These are phyloP conservation scores for Apoderus coryli DNA, from an alignment of 2,888 invertebrate species.

Conservation along the genomic window DNA sequence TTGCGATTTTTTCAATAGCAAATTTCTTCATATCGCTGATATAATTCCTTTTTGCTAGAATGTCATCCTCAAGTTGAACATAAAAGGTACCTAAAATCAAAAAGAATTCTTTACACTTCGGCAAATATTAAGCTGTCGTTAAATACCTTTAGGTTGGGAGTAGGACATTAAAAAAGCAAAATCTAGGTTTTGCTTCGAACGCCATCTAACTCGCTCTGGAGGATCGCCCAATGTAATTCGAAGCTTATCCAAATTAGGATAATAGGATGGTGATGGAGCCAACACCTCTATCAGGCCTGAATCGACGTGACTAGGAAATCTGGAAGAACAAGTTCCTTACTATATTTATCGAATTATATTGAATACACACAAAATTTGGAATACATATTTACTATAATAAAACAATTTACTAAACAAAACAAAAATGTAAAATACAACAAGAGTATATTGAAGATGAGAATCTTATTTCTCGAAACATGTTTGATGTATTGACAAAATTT, in stretches of 20 bases:
- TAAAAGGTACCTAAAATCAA: slow-evolving; percentile 57
- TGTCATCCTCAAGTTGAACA: slow-evolving; percentile 88
- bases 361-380: neutral
- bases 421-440: no score
- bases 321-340: slow-evolving; percentile 29
- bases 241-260: slow-evolving; percentile 70
- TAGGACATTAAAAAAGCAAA: slow-evolving; percentile 91
- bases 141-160: slow-evolving; percentile 70
- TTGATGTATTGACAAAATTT: no score
- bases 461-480: no score
- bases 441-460: no score
- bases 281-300: slow-evolving; percentile 79
- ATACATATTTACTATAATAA: neutral
- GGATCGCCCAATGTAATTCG: slow-evolving; percentile 75
- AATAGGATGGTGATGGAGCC: slow-evolving; percentile 71
- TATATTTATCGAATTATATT: no score
- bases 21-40: slow-evolving; percentile 74
- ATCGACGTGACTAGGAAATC: slow-evolving; percentile 61
- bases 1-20: slow-evolving; percentile 59
- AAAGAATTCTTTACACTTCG: neutral
- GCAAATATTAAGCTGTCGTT: no score
- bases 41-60: slow-evolving; percentile 73
- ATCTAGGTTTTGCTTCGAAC: slow-evolving; percentile 91
- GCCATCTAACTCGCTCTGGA: slow-evolving; percentile 72
- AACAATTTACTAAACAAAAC: neutral